These are phyloP conservation scores for Stomorhina lunata DNA, from an alignment of 2,888 invertebrate genomes.

Conservation along the genomic window DNA sequence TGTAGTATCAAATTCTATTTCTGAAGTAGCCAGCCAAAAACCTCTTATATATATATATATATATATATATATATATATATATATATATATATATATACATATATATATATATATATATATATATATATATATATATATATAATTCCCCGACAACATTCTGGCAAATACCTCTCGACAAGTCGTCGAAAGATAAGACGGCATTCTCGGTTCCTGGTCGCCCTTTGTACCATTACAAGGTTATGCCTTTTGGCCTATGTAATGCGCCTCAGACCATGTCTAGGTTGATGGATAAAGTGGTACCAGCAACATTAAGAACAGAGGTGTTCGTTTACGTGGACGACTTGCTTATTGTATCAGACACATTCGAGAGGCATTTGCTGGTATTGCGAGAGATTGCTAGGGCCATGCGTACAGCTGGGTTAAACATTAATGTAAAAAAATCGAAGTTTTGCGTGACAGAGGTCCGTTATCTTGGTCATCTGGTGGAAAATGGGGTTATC, in stretches of 20 bases:
- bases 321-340: constrained; percentile 53
- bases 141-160: no score
- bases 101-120: no score
- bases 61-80: no score
- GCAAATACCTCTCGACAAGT: constrained; percentile 23
- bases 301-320: constrained; percentile 4
- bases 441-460: background rate
- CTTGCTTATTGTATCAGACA: constrained; percentile 17
- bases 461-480: no score
- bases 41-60: no score
- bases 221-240: no score
- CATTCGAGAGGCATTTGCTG: constrained; percentile 22
- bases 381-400: background rate
- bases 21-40: no score
- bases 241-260: no score
- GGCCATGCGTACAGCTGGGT: no score
- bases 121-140: no score
- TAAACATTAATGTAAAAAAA: background rate
- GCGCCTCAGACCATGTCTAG: constrained; percentile 4
- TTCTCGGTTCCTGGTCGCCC: constrained; percentile 12
- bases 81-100: no score
- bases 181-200: constrained; percentile 21
- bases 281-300: constrained; percentile 21
- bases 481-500: background rate
- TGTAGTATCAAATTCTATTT: no score